Evolutionary conservation across 1,140 invertebrate species (phyloP).

Genomic region (Aphelinus certus): DNA sequence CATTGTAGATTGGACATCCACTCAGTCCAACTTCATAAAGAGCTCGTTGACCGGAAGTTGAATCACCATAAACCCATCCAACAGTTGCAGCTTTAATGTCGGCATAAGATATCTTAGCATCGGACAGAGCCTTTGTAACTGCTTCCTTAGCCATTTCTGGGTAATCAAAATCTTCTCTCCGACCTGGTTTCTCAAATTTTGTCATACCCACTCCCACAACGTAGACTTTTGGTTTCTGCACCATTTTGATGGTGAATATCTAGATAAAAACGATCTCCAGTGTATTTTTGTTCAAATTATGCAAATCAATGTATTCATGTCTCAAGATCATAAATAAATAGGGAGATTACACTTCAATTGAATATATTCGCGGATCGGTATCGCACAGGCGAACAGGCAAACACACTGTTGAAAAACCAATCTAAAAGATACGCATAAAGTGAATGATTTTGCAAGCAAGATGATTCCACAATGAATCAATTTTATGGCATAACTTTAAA

Average conservation of each 20-base stretch:
- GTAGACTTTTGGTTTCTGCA: constrained; percentile 74
- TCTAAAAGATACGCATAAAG: no score
- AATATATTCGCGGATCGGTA: no score
- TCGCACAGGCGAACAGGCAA: no score
- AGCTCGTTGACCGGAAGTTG: constrained; percentile 93
- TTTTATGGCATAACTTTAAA: no score
- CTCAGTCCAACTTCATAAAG: constrained; percentile 95
- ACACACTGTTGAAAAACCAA: no score
- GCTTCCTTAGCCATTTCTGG: constrained; percentile 95
- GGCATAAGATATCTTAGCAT: constrained; percentile 84
- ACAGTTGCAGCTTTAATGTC: constrained; percentile 89
- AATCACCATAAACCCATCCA: constrained; percentile 97
- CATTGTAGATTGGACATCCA: constrained; percentile 97
- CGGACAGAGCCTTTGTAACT: constrained; percentile 86
- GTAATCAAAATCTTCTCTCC: constrained; percentile 85
- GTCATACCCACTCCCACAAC: constrained; percentile 98
- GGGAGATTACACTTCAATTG: no score
- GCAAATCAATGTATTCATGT: no score
- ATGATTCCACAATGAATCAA: no score
- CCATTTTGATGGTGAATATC: constrained; percentile 55
- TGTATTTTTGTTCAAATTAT: no score
- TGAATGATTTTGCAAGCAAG: no score
- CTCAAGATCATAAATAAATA: no score
- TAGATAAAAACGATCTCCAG: no score
- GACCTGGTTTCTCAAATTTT: constrained; percentile 92